Evolutionary conservation across 2,888 invertebrate genomes (phyloP), one percentile per base, ranked within the genome.

Genomic region (Anthophora plumipes): DNA sequence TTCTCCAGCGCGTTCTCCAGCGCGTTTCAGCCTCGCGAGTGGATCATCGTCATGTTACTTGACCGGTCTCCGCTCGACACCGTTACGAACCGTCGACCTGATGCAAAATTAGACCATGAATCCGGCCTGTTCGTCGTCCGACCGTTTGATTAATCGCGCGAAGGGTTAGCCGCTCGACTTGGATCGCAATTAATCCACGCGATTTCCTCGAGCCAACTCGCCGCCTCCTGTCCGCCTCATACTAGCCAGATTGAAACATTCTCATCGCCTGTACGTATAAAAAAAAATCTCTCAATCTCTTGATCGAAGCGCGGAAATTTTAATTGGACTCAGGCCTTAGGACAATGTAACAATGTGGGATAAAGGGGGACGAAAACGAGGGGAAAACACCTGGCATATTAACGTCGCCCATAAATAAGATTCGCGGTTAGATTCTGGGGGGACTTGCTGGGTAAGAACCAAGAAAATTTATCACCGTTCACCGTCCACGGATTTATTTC

Each of bases 71-170:
- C 57, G 37, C 43, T 43, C 63, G 68, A 57, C 37, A 70, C 68
- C 83, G 70, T 75, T 73, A 72, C 69, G 50, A 67, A 59, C 69
- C 74, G 61, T n/a, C 63, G 59, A 78, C 55, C 67, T 52, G 63
- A 39, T 67, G 76, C 80, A 73, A 84, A 84, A 83, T 80, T 84
- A 83, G 80, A 82, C 80, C 82, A 71, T 57, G 80, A 76, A 73
- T 79, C 79, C 74, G 71, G 70, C 50, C 11, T 72, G 79, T 74
- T 64, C 80, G 68, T 59, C 61, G 72, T 67, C 60, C 67, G 55
- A 50, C 57, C 55, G 48, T 54, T 55, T 74, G 73, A 84, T 82
- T 77, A 82, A 82, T 79, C 60, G 64, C 59, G 14, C 41, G 17
- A 12, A 60, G 37, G 66, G 75, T 46, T 31, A 14, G 46, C 50